phyloP scores from a whole-genome alignment of 1,140 invertebrate genomes.

The Melipona quadrifasciata region DNA sequence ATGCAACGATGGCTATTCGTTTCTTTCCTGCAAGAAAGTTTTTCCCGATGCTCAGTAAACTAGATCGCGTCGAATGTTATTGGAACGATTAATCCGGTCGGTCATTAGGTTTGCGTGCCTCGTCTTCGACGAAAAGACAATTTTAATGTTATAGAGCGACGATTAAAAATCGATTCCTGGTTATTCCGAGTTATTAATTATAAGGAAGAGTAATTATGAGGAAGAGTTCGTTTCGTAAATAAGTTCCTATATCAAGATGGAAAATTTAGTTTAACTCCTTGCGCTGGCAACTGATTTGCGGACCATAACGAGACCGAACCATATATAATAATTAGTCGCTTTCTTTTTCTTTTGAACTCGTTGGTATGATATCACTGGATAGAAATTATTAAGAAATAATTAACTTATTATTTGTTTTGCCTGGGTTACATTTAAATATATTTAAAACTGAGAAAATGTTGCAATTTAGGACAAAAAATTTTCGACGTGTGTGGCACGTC shows the following conservation, averaged over 20 bases:
- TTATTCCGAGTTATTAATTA: background rate
- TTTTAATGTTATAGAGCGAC: background rate
- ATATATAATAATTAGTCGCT: too few species aligned
- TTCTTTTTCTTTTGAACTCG: too few species aligned
- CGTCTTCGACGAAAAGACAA: background rate
- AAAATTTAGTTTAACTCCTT: too few species aligned
- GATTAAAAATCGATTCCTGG: background rate
- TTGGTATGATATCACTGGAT: too few species aligned
- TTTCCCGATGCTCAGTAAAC: background rate
- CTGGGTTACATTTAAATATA: too few species aligned
- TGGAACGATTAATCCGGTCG: background rate
- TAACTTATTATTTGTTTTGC: too few species aligned
- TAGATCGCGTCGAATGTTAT: background rate
- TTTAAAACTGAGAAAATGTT: too few species aligned
- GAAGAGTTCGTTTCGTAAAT: background rate
- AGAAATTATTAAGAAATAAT: too few species aligned
- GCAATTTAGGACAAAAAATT: too few species aligned
- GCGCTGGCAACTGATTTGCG: too few species aligned
- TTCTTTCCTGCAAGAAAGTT: conserved; percentile 25
- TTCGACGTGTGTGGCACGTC: too few species aligned
- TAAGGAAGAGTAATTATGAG: background rate
- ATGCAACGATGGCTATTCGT: conserved; percentile 17
- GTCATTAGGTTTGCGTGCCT: background rate
- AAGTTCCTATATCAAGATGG: background rate
- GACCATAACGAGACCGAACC: too few species aligned